Conservation (phyloP, 2,888 invertebrate genomes). For the Willowsia nigromaculata region DNA sequence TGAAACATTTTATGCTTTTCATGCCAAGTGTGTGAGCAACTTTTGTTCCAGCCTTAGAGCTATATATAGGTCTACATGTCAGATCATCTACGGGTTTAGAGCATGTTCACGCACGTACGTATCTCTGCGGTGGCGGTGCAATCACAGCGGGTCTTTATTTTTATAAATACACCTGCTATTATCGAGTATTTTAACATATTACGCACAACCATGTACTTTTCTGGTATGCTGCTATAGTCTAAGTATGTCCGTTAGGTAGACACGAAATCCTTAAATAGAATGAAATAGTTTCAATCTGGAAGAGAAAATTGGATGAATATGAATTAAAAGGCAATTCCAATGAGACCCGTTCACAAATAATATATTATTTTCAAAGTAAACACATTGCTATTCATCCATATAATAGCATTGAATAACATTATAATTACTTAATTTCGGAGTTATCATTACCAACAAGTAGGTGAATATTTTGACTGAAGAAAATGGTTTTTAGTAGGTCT, state of each 20-base stretch:
- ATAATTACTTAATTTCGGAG: slow-evolving; percentile 34
- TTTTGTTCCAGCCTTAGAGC: not conserved
- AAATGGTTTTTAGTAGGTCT: not conserved
- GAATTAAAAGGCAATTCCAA: not conserved
- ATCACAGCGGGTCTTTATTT: not conserved
- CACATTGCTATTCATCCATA: not conserved
- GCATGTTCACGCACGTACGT: slow-evolving; percentile 3
- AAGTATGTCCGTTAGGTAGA: not conserved
- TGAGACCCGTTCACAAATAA: not conserved
- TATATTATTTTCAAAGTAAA: not conserved
- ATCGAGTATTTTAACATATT: not conserved
- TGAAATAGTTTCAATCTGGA: not conserved
- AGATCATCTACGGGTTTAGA: not conserved
- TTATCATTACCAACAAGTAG: not conserved
- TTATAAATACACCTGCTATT: slow-evolving; percentile 17
- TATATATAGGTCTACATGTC: slow-evolving; percentile 6
- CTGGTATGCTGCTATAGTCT: not conserved
- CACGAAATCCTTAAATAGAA: not conserved
- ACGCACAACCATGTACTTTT: not conserved
- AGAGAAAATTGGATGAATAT: not conserved
- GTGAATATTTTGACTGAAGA: not conserved
- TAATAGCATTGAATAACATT: not conserved
- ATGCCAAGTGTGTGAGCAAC: not conserved
- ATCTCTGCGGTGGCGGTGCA: slow-evolving; percentile 32
- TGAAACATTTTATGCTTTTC: not conserved